Conservation (phyloP, 2,888 invertebrate genomes). For the Exephanes ischioxanthus region DNA sequence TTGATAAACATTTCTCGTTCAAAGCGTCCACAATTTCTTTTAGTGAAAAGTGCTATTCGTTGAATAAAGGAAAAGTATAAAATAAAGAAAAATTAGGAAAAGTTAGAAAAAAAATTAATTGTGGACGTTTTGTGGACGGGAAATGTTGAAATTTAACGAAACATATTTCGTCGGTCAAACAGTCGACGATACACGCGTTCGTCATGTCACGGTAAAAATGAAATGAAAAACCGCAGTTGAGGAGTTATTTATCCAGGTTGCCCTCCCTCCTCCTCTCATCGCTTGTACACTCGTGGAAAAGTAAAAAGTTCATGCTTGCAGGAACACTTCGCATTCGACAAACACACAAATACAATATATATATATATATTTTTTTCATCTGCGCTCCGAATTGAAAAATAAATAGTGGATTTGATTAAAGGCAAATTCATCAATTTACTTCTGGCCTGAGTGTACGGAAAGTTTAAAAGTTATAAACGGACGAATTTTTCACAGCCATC, state of each 20-base stretch:
- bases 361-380: not conserved
- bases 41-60: too few species aligned
- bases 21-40: not conserved
- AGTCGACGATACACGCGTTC: not conserved
- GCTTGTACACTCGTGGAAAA: conserved; percentile 2
- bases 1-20: not conserved
- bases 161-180: not conserved
- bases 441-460: not conserved
- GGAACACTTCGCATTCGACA: not conserved
- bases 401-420: not conserved
- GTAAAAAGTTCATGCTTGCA: conserved; percentile 7
- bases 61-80: not conserved
- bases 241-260: not conserved
- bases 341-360: not conserved
- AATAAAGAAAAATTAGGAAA: not conserved
- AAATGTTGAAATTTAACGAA: not conserved
- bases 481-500: not conserved
- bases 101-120: not conserved
- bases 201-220: conserved; percentile 4
- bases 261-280: not conserved
- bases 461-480: not conserved
- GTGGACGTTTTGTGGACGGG: not conserved
- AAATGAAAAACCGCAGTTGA: not conserved
- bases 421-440: not conserved
- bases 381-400: not conserved